Conservation (phyloP, 1,140 invertebrate species). For the Mamestra configurata region DNA sequence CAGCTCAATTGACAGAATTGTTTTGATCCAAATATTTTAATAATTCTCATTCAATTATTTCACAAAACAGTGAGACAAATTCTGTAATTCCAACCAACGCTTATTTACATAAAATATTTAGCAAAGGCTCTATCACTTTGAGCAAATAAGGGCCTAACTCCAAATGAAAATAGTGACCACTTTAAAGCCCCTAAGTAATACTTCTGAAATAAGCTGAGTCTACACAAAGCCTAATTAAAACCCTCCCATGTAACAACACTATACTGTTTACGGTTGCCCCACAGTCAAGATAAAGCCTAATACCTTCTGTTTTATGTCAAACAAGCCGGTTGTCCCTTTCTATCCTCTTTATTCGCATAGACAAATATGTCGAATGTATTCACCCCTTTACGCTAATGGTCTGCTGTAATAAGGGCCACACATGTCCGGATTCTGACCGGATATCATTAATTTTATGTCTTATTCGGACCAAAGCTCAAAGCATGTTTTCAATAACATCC, state of each 20-base stretch:
- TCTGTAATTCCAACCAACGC: too few relatives aligned
- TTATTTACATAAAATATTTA: background rate
- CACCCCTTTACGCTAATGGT: background rate
- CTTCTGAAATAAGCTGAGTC: background rate
- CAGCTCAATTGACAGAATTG: too few relatives aligned
- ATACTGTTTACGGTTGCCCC: background rate
- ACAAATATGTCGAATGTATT: background rate
- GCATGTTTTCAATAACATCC: constrained; percentile 8
- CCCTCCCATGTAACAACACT: background rate
- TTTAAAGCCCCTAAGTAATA: background rate
- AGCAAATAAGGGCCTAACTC: background rate
- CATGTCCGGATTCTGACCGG: background rate
- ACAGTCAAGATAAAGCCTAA: constrained; percentile 1
- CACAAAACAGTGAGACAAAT: too few relatives aligned
- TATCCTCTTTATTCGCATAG: background rate
- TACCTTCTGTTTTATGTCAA: background rate
- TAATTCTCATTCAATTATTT: too few relatives aligned
- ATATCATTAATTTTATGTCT: background rate
- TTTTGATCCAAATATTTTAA: too few relatives aligned
- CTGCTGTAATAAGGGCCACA: background rate
- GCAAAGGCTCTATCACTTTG: background rate
- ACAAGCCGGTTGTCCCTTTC: constrained; percentile 6
- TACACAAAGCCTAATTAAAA: constrained; percentile 18
- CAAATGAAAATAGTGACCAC: background rate
- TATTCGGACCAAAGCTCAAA: background rate